These are phyloP conservation scores for Phataginus tricuspis DNA, from an alignment of 2,797 vertebrate species.

Conservation along the genomic window DNA sequence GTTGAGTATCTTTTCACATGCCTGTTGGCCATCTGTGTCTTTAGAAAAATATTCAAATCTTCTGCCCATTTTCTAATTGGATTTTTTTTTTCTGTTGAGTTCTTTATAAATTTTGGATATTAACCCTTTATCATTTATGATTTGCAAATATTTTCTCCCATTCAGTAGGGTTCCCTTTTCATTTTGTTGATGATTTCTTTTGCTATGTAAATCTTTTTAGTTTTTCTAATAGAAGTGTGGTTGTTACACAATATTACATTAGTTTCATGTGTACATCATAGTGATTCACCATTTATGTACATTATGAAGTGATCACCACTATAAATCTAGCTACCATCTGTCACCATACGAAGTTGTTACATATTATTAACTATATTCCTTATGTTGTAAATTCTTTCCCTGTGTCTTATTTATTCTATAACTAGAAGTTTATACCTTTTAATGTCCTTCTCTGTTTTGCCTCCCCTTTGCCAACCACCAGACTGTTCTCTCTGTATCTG, in stretches of 20 bases:
- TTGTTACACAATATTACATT: neutral
- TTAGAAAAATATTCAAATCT: too few species aligned
- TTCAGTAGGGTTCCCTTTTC: neutral
- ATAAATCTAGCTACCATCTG: neutral
- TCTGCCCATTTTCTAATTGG: too few species aligned
- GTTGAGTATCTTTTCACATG: too few species aligned
- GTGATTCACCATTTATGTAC: neutral
- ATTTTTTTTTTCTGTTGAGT: too few species aligned
- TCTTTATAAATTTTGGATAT: too few species aligned
- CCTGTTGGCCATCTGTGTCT: too few species aligned
- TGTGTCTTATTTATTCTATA: neutral
- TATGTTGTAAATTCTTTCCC: neutral
- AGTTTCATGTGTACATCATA: neutral
- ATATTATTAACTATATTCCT: neutral
- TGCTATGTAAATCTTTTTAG: neutral
- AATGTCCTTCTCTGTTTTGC: neutral
- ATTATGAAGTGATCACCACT: neutral
- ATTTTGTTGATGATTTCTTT: neutral
- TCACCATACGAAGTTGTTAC: neutral
- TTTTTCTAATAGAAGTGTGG: neutral
- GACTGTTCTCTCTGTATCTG: neutral
- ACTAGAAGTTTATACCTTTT: neutral
- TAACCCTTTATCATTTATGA: neutral
- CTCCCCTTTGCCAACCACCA: neutral
- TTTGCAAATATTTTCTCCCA: neutral